Percentiles rank a stretch among this genome's conserved stretches.
These are phyloP conservation scores for Desmophyllum pertusum DNA, from an alignment of 92 coral and sea anemone species.

Conservation along the genomic window DNA sequence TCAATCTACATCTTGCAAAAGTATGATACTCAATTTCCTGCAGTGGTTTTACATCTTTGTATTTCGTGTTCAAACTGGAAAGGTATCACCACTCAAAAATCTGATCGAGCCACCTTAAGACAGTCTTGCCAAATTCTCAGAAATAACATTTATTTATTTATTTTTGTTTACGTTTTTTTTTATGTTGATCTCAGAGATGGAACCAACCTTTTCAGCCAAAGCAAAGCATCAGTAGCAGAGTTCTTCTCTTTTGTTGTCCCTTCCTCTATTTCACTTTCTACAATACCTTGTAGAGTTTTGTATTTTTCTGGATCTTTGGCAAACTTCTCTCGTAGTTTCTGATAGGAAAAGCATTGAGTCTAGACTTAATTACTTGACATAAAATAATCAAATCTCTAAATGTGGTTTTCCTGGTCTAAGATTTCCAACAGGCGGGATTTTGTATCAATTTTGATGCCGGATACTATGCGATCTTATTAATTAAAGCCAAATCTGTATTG, in stretches of 20 bases:
- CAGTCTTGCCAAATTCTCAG: too few species aligned
- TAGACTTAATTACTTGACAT: neutral
- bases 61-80: too few species aligned
- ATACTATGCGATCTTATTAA: neutral
- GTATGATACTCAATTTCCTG: too few species aligned
- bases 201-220: slow-evolving; percentile 97
- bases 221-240: slow-evolving; percentile 95
- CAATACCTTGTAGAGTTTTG: slow-evolving; percentile 81
- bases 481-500: too few species aligned
- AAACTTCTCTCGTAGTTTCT: slow-evolving; percentile 86
- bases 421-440: neutral
- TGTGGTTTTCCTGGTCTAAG: neutral
- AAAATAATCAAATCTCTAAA: neutral
- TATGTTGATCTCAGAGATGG: neutral
- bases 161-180: too few species aligned
- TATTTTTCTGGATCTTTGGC: slow-evolving; percentile 72
- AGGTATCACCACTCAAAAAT: too few species aligned
- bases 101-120: too few species aligned
- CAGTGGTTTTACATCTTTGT: too few species aligned
- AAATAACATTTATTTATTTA: neutral
- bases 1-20: too few species aligned
- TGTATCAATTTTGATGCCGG: too few species aligned
- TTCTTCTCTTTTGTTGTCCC: slow-evolving; percentile 85
- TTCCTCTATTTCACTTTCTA: slow-evolving; percentile 82
- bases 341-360: neutral